Base-by-base conservation (phyloP, 2,888 invertebrate species). In the Lithophane socia region DNA sequence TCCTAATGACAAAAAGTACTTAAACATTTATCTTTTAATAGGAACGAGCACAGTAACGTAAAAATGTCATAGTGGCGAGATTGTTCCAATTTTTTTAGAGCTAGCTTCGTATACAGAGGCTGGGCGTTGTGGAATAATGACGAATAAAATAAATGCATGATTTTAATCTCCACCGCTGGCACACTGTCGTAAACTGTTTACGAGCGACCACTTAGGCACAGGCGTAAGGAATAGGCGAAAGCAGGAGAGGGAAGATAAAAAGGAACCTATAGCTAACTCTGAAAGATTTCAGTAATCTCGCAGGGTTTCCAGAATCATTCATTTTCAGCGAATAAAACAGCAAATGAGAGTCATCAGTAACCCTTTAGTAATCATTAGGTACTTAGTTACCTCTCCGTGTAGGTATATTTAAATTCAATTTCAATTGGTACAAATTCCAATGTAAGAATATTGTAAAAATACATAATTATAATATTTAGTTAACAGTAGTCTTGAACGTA, bases 81-180 rank as follows among this genome's bases (percentile, higher is more conserved):
- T 86, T 84, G 86, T 75, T 75, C 83, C 83, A 75, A 83, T 61
- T 86, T 84, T 82, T 84, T 84, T 63, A 71, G 69, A 75, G 71
- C 79, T 64, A 71, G 70, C 72, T 64, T 69, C 73, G 83, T 77
- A 81, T 79, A 85, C 76, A 77, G 76, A 73, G 75, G 81, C 80
- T 74, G 80, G 72, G 85, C 79, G 91, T 93, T 93, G 90, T 90
- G 90, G 92, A 92, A 94, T 95, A 95, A 95, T 95, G 95, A 94
- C 93, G 91, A 94, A 95, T 95, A 95, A 96, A 95, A 95, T 95
- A 95, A 95, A 96, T 95, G 96, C 94, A 94, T 94, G 95, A 96
- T 95, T 95, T 95, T 96, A 95, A 96, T 96, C 95, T 95, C 89
- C 91, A 90, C 91, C 93, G 91, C 94, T 91, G 90, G 92, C 91